Evolutionary conservation across 1,140 invertebrate genomes (phyloP).

Genomic region (Orchestia grillus): DNA sequence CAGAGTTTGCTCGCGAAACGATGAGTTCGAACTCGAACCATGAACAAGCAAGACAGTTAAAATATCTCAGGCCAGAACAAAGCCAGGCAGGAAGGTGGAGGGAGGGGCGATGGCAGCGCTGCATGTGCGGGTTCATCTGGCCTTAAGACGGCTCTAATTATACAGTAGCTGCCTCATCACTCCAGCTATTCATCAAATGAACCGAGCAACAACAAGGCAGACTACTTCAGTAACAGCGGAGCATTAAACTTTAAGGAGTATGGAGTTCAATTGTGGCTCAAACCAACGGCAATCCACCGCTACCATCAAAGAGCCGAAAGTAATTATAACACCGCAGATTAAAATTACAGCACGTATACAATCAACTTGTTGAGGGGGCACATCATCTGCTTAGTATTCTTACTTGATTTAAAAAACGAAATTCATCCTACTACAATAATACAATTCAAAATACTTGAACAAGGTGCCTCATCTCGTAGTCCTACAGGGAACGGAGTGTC

Average conservation of each 20-base stretch:
- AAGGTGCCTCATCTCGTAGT: not conserved
- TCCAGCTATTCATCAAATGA: conserved; percentile 1
- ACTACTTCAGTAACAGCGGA: not conserved
- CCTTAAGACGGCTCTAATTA: not conserved
- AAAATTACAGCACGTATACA: not conserved
- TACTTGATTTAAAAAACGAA: not conserved
- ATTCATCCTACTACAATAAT: not conserved
- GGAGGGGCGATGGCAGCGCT: not conserved
- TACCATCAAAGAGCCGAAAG: not conserved
- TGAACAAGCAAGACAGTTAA: not conserved
- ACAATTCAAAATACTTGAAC: not conserved
- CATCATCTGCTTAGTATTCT: not conserved
- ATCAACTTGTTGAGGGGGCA: not conserved
- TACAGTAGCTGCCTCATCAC: not conserved
- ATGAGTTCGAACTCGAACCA: not conserved
- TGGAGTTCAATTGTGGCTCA: not conserved
- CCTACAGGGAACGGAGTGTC: too few relatives aligned
- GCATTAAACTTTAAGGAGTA: not conserved
- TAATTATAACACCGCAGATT: not conserved
- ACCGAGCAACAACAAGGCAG: not conserved
- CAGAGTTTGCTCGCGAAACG: not conserved
- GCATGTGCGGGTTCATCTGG: not conserved
- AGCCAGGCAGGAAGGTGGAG: not conserved
- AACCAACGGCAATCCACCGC: not conserved
- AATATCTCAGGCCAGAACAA: not conserved